Evolutionary conservation across 2,797 vertebrate genomes (phyloP).

Genomic region (Ispidina lecontei): DNA sequence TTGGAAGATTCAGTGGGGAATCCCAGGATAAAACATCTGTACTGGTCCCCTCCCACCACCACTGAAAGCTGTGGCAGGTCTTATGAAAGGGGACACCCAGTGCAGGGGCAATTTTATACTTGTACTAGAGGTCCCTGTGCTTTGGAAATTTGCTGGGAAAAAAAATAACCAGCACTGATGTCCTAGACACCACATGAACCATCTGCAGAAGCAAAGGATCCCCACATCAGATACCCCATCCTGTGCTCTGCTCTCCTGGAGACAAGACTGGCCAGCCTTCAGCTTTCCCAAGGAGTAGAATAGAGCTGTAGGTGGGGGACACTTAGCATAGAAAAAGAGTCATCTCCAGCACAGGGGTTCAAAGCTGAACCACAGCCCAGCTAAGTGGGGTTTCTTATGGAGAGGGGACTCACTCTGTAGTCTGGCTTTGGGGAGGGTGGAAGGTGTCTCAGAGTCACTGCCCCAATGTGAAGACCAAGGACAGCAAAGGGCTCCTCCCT

Average conservation of each 20-base stretch:
- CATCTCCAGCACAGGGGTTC: neutral
- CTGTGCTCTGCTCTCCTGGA: neutral
- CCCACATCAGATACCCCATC: accelerated
- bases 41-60: accelerated
- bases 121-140: neutral
- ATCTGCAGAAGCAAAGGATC: neutral
- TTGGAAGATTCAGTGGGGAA: neutral
- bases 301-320: neutral
- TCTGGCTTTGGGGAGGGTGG: neutral
- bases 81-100: accelerated
- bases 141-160: neutral
- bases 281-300: neutral
- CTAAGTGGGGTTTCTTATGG: neutral
- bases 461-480: neutral
- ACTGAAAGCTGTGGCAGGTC: neutral
- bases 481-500: neutral
- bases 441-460: neutral
- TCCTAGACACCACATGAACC: neutral
- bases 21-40: neutral
- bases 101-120: neutral
- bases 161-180: neutral
- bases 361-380: neutral
- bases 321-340: neutral
- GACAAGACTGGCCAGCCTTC: neutral
- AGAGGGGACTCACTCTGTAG: neutral